Base-by-base conservation (phyloP, 2,797 vertebrate genomes). In the Typhlichthys eigenmanni region DNA sequence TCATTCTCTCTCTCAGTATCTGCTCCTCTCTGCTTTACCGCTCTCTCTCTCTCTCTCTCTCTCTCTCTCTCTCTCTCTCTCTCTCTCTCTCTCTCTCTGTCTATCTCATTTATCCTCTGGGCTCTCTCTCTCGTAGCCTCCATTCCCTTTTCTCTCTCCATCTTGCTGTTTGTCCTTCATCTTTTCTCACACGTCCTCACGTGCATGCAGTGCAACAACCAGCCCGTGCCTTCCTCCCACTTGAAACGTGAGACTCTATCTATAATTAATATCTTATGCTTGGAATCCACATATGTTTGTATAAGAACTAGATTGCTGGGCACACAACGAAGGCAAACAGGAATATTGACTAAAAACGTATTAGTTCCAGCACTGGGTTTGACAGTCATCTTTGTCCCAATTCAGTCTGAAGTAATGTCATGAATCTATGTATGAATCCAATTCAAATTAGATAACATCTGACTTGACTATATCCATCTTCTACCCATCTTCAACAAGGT, bases 1-100 rank as follows among this genome's bases (percentile, higher is more conserved):
- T 63, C 47, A 16, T 63, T 17, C 16, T 58, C 57, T 65, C 57
- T 64, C 60, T 68, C 70, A 71, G 55, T 58, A 32, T 68, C 74
- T 64, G 66, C 12, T 45, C 57, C 11, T 19, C 12, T 6, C 2
- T 11, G 11, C 53, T 5, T 6, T 8, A 55, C 13, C 45, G n/a
- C 17, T 14, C 24, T 8, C 7, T 17, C 19, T 19, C 7, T 19
- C 9, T 17, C 50, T 16, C 9, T 1, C 50, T 19, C 29, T 63
- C 66, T 73, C 64, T 63, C 62, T 82, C 69, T 5, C 47, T 19
- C 55, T 66, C 51, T 63, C 66, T 58, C 52, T 59, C 64, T 47
- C 53, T 48, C 24, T 62, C 62, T 32, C 67, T 14, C 34, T 58
- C 53, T 53, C 10, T 65, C 62, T n/a, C 34, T 17, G 19, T 19